Base-by-base conservation (phyloP, 2,888 invertebrate species). In the Caenorhabditis plicata region DNA sequence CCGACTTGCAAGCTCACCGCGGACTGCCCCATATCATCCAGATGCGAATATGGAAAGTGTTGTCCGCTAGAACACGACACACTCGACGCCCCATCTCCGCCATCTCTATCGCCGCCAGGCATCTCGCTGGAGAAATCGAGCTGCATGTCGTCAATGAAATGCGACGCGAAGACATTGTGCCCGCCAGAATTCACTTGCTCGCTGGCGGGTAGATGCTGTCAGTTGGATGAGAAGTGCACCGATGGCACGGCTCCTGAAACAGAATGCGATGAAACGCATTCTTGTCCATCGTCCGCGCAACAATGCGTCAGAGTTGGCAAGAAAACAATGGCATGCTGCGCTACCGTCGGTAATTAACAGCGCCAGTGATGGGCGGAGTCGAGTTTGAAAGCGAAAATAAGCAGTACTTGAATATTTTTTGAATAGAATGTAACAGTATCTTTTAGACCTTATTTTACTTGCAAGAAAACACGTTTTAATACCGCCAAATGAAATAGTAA, bases 121-220 rank as follows among this genome's bases (percentile, higher is more conserved):
- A 13, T 27, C 13, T 27, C 29, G 23, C 50, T n/a, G 50, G 47
- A 13, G 7, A 27, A 27, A 27, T 27, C 29, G 8, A 58, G 49
- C 5, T 70, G 70, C 29, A 49, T 72, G 19, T 47, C 49, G 2
- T 52, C 64, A 23, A 46, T 42, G 29, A 31, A 17, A 8, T 73
- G 68, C 41, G 56, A 65, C 25, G 35, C 64, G 5, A 47, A 56
- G 15, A 51, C 45, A 11, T 60, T 70, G 15, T 74, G 74, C 35
- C 74, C 74, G 20, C 57, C 68, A 1, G 54, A 60, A 1, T 74
- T 67, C 54, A 69, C 72, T 3, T 74, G 74, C 38, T 61, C 66
- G 8, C 43, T 56, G 4, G 46, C 58, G 17, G 67, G 67, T 8
- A 51, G 58, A 25, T 74, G 74, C 54, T 72, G 70, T 32, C 36